phyloP scores from a whole-genome alignment of 1,140 invertebrate species.

The Cyclina sinensis region DNA sequence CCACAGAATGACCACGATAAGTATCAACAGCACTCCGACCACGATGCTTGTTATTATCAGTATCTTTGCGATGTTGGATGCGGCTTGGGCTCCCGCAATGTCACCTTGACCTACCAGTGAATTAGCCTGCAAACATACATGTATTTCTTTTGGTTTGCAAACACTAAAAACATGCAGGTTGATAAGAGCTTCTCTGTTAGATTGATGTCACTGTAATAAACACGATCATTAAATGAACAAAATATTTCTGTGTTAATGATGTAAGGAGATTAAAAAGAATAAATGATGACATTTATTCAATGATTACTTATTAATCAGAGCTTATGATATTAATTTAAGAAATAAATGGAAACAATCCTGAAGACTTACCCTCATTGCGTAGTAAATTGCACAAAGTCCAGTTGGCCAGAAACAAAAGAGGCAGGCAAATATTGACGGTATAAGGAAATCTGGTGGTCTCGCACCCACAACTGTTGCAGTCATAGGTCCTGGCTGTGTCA shows the following conservation, averaged over 20 bases:
- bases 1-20: not conserved
- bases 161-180: no score
- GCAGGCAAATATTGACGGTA: conserved; percentile 23
- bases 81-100: not conserved
- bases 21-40: not conserved
- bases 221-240: no score
- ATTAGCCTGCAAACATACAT: not conserved
- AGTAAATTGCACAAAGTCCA: conserved; percentile 4
- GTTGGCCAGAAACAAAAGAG: conserved; percentile 34
- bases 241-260: no score
- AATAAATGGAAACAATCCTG: not conserved
- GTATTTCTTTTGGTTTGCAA: no score
- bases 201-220: no score
- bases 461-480: not conserved
- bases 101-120: not conserved
- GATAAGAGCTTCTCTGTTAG: no score
- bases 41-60: not conserved
- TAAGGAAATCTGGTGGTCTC: conserved; percentile 19
- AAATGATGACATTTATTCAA: no score
- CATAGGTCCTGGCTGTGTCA: not conserved
- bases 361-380: conserved; percentile 7
- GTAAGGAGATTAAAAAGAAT: no score
- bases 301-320: no score
- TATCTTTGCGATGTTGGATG: not conserved
- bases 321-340: no score